Percentiles rank a stretch among this genome's conserved stretches.
These are phyloP conservation scores for Zophobas atratus DNA, from an alignment of 1,140 invertebrate species.

Conservation along the genomic window DNA sequence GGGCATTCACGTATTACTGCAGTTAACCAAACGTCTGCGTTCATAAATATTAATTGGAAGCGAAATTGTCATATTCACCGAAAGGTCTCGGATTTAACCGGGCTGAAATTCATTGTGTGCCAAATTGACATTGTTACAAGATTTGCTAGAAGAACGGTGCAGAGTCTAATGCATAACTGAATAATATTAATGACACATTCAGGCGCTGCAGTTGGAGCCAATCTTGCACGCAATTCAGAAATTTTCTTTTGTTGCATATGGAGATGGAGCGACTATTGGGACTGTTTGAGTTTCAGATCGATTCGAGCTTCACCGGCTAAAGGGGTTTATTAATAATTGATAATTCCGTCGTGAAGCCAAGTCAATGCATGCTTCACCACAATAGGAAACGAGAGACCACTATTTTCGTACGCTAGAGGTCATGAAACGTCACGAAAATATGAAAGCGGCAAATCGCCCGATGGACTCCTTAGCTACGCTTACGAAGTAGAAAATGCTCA, in stretches of 20 bases:
- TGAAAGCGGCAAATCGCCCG: too few relatives aligned
- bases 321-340: too few relatives aligned
- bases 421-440: too few relatives aligned
- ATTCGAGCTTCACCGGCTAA: too few relatives aligned
- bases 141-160: slow-evolving; percentile 41
- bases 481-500: too few relatives aligned
- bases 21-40: slow-evolving; percentile 39
- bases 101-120: slow-evolving; percentile 44
- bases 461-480: too few relatives aligned
- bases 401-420: too few relatives aligned
- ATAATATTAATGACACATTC: slow-evolving; percentile 48
- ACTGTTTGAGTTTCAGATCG: too few relatives aligned
- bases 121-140: slow-evolving; percentile 49
- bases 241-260: slow-evolving; percentile 13
- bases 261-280: too few relatives aligned
- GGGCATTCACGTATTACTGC: slow-evolving; percentile 38
- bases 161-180: slow-evolving; percentile 48
- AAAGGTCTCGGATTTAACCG: slow-evolving; percentile 41
- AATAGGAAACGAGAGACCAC: too few relatives aligned
- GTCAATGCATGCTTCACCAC: too few relatives aligned
- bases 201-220: slow-evolving; percentile 21
- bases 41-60: slow-evolving; percentile 48
- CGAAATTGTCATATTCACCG: slow-evolving; percentile 41
- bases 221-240: slow-evolving; percentile 8
- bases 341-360: too few relatives aligned